Evolutionary conservation across 1,140 invertebrate species (phyloP).

Genomic region (Drosophila tristis): DNA sequence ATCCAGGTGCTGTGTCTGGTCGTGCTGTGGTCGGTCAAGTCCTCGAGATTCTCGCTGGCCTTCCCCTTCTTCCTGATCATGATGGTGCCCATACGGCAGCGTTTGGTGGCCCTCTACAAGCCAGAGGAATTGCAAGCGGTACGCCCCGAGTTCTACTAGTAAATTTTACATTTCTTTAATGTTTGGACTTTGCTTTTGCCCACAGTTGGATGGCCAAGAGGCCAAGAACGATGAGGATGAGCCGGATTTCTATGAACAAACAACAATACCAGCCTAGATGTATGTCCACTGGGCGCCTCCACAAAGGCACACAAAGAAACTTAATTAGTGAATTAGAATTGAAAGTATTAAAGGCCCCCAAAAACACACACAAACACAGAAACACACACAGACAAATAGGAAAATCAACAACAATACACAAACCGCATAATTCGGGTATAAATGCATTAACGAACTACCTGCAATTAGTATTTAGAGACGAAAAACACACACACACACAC

Average conservation of each 20-base stretch:
- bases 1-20: conserved; percentile 92
- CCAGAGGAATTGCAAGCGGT: conserved; percentile 92
- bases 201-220: conserved; percentile 92
- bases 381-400: conserved; percentile 27
- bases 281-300: not conserved
- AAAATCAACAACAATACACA: conserved; percentile 41
- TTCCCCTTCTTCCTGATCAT: conserved; percentile 96
- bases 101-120: conserved; percentile 90
- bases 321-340: conserved; percentile 60
- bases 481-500: conserved; percentile 41
- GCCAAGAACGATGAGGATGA: conserved; percentile 92
- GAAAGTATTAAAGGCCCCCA: conserved; percentile 67
- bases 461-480: conserved; percentile 73
- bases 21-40: conserved; percentile 94
- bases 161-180: not conserved
- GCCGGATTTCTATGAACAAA: conserved; percentile 96
- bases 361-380: conserved; percentile 29
- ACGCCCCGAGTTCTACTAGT: conserved; percentile 81
- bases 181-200: conserved; percentile 41
- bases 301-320: conserved; percentile 6
- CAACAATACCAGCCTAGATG: conserved; percentile 89
- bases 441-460: conserved; percentile 77
- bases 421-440: conserved; percentile 59
- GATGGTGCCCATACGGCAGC: conserved; percentile 93
- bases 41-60: conserved; percentile 92